These are phyloP conservation scores for Autographa gamma DNA, from an alignment of 2,888 invertebrate genomes.

Conservation along the genomic window DNA sequence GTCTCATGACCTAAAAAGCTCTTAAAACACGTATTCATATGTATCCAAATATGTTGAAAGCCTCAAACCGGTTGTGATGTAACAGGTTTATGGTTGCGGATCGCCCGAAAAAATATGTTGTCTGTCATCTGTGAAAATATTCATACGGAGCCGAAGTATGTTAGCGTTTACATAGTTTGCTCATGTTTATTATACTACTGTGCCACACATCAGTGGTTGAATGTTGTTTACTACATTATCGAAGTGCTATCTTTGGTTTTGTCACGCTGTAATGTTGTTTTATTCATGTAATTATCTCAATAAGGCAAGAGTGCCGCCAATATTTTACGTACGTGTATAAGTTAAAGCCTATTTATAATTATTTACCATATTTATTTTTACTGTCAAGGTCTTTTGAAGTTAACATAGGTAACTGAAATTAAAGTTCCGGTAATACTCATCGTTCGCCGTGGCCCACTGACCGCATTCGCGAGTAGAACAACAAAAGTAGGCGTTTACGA, in stretches of 20 bases:
- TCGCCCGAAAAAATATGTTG: conserved; percentile 20
- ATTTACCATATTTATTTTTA: conserved; percentile 51
- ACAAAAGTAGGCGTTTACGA: conserved; percentile 73
- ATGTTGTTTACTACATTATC: neutral
- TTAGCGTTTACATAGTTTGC: neutral
- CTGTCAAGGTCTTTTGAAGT: conserved; percentile 71
- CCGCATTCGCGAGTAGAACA: conserved; percentile 79
- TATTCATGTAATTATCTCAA: conserved; percentile 26
- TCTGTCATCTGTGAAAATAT: conserved; percentile 19
- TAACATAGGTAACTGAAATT: conserved; percentile 67
- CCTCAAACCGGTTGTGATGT: conserved; percentile 33
- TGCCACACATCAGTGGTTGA: neutral
- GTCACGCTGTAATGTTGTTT: conserved; percentile 16
- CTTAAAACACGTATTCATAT: neutral
- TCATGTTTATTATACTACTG: neutral
- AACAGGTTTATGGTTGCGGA: conserved; percentile 29
- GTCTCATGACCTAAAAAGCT: neutral
- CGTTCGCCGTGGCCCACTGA: conserved; percentile 84
- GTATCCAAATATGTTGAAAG: conserved; percentile 19
- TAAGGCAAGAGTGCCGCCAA: conserved; percentile 21
- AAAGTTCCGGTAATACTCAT: conserved; percentile 82
- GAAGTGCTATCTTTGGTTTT: conserved; percentile 14
- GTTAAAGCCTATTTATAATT: conserved; percentile 31
- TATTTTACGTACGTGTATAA: conserved; percentile 29
- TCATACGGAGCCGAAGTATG: neutral